These are phyloP conservation scores for Drosophila fuyamai DNA, from an alignment of 1,140 invertebrate genomes.

Conservation along the genomic window DNA sequence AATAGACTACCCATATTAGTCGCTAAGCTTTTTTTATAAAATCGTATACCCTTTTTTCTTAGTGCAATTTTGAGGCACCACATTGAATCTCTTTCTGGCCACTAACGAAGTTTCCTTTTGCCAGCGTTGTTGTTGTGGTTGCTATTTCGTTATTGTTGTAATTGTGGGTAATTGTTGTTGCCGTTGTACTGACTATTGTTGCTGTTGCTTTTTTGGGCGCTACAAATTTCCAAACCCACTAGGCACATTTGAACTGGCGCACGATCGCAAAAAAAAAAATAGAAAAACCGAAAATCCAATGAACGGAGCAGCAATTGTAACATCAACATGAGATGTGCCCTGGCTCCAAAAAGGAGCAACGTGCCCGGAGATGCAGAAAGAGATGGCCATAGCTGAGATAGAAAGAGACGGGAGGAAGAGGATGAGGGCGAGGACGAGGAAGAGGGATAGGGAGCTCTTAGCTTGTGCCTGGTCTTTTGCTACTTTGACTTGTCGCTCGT, in stretches of 20 bases:
- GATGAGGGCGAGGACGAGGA: not conserved
- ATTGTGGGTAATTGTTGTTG: conserved; percentile 81
- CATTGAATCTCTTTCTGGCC: conserved; percentile 27
- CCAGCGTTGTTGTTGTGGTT: conserved; percentile 50
- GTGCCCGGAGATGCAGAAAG: conserved; percentile 36
- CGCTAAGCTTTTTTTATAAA: too few relatives aligned
- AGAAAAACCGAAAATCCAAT: conserved; percentile 43
- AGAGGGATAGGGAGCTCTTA: conserved; percentile 4
- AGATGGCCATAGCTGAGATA: conserved; percentile 2
- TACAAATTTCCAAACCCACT: conserved; percentile 80
- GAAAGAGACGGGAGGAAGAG: conserved; percentile 10
- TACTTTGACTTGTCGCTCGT: conserved; percentile 79
- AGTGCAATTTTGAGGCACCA: conserved; percentile 5
- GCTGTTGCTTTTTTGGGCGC: conserved; percentile 49
- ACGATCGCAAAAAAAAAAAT: conserved; percentile 60
- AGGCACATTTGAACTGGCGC: conserved; percentile 74
- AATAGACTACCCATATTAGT: too few relatives aligned
- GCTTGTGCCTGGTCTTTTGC: conserved; percentile 54
- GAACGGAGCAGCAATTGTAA: conserved; percentile 72
- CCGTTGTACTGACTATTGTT: conserved; percentile 31
- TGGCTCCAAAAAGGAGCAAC: conserved; percentile 55
- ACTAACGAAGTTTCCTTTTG: conserved; percentile 68
- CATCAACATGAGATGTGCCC: conserved; percentile 80
- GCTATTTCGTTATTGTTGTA: conserved; percentile 70
- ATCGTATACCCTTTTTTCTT: not conserved